phyloP scores from a whole-genome alignment of 2,113 vertebrate species.

The Argyrosomus japonicus region DNA sequence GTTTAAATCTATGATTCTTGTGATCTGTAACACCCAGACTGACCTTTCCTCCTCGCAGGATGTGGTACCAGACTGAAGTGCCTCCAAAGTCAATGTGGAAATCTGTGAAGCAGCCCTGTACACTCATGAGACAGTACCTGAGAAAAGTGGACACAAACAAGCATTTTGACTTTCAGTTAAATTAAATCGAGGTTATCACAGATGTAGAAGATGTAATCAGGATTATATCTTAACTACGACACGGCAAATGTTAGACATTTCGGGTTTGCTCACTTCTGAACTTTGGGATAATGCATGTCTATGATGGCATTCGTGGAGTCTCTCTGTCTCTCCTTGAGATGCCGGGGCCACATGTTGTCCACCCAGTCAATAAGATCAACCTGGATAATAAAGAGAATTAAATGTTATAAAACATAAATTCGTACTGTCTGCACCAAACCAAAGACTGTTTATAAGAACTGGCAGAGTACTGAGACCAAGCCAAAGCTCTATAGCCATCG shows the following conservation, averaged over 20 bases:
- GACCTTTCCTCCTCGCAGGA: conserved; percentile 97
- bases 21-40: conserved; percentile 8
- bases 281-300: conserved; percentile 99
- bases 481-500: neutral
- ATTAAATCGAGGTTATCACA: neutral
- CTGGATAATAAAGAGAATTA: conserved; percentile 75
- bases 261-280: conserved; percentile 91
- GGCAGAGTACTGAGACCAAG: fast-evolving
- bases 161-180: neutral
- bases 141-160: conserved; percentile 10
- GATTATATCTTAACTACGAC: neutral
- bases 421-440: conserved; percentile 1
- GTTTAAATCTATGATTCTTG: neutral
- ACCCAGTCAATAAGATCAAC: conserved; percentile 99
- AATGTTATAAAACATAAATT: neutral
- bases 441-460: neutral
- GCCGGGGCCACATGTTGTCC: conserved; percentile 99
- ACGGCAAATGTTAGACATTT: neutral
- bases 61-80: conserved; percentile 99
- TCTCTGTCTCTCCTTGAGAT: conserved; percentile 96
- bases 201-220: neutral
- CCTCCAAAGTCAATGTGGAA: conserved; percentile 99
- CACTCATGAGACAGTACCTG: conserved; percentile 99
- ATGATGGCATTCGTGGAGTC: conserved; percentile 97
- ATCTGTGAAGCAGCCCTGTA: conserved; percentile 98